Evolutionary conservation across 1,140 invertebrate genomes (phyloP), one percentile per base, ranked within the genome.

Genomic region (Lucilia cuprina): DNA sequence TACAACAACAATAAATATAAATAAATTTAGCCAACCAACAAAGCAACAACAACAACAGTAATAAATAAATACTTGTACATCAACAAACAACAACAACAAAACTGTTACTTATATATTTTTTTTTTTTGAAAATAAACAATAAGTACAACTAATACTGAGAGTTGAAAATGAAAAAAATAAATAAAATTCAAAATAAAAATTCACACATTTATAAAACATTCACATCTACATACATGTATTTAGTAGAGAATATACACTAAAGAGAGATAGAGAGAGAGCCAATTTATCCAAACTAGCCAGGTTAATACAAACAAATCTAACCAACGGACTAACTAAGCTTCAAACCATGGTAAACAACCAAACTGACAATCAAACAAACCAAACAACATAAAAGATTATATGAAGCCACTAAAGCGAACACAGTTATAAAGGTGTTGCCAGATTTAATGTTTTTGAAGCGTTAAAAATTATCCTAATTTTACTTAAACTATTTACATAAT

Each of bases 91-190:
- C n/a, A n/a, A 77, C 74, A 35, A 77, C 74, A 35, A 50, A 49
- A 50, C 41, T 49, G 77, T 70, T 70, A 70, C 65, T 70, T 70
- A 21, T 70, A 70, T 21, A n/a, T n/a, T n/a, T n/a, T n/a, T n/a
- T n/a, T n/a, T n/a, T n/a, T 70, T 21, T 21, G 5, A 70, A 70
- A 70, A 70, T 70, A 21, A 70, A 70, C 65, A 70, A 70, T 21
- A 70, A 70, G 65, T 70, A 70, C 65, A 21, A 70, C 10, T 55
- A 55, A 55, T 55, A 55, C 50, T 55, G 50, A 8, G 35, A 3
- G 3, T 41, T 8, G 35, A 55, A 55, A n/a, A n/a, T 55, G 14
- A 55, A 55, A 55, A 41, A 55, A 55, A 55, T 13, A 55, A 55
- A 55, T 13, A 55, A 55, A 55, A 55, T 12, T 55, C 2, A 13